Evolutionary conservation across 1,140 invertebrate genomes (phyloP), one percentile per base, ranked within the genome.

Genomic region (Papilio machaon): DNA sequence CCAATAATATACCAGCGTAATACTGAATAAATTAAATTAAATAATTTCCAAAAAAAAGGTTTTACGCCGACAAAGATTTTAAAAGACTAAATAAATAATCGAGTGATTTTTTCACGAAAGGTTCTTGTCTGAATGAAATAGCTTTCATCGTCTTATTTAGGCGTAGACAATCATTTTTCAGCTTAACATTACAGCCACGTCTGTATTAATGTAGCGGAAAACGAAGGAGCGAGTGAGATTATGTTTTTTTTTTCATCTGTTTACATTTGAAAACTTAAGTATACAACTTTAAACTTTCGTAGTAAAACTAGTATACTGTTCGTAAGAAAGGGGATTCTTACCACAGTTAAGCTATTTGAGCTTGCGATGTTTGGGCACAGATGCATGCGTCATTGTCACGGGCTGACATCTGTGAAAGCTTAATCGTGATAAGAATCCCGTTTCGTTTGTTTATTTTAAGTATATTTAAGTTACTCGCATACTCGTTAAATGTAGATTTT

Each of bases 71-170:
- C 23, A 30, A 30, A 30, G 23, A 30, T 30, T 30, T 76, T 46
- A 76, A 76, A 76, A 76, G 74, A 19, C 46, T 52, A 46, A 6
- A 47, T 76, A 76, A 76, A 76, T 76, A 76, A 76, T 49, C 54
- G 47, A 76, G 74, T 47, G 46, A 49, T 47, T 74, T 76, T 52
- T 76, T 11, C 15, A 30, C 47, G 47, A 52, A 47, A 52, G 74
- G 43, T 52, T 76, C 19, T 76, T 52, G 10, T 52, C 13, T 76
- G 23, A 75, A 75, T 17, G 73, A 46, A 76, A 76, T 76, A 49
- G 73, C 46, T 74, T 76, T 76, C 74, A 76, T 76, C 74, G 46
- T 30, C 74, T 76, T 76, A 76, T 76, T 76, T 30, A 30, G 23
- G 23, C 23, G 74, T 35, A 76, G 74, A 76, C 74, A 76, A 76